Percentiles rank a stretch among this genome's conserved stretches.
phyloP scores from a whole-genome alignment of 2,113 vertebrate genomes.

The Takifugu bimaculatus region DNA sequence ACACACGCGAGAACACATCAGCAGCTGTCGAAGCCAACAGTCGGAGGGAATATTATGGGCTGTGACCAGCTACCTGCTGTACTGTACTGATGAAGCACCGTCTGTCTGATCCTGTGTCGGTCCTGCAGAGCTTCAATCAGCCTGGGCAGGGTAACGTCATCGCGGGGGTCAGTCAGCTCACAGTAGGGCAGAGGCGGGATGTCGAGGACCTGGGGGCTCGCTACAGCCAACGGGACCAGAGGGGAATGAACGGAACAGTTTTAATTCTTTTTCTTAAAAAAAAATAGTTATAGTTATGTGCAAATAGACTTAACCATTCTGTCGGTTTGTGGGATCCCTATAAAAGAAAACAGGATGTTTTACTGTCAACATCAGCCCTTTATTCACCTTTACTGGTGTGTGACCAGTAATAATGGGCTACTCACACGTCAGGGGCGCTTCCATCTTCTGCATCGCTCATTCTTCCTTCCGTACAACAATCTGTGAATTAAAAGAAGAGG shows the following conservation, averaged over 20 bases:
- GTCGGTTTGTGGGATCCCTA: background rate
- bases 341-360: background rate
- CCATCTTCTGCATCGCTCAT: background rate
- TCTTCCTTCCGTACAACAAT: background rate
- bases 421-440: background rate
- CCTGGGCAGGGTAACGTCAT: conserved; percentile 85
- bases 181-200: conserved; percentile 83
- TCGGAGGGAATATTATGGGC: background rate
- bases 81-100: conserved; percentile 77
- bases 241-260: background rate
- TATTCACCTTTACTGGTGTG: background rate
- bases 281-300: background rate
- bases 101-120: conserved; percentile 77
- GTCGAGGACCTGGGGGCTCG: conserved; percentile 73
- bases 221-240: background rate
- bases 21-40: background rate
- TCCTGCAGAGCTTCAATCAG: conserved; percentile 86
- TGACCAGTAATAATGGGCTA: background rate
- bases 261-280: background rate
- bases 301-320: background rate
- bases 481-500: background rate
- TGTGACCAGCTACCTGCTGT: conserved; percentile 74
- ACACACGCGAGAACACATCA: background rate
- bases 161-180: conserved; percentile 81
- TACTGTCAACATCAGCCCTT: background rate